Evolutionary conservation across 1,140 invertebrate species (phyloP).

Genomic region (Hirudo medicinalis): DNA sequence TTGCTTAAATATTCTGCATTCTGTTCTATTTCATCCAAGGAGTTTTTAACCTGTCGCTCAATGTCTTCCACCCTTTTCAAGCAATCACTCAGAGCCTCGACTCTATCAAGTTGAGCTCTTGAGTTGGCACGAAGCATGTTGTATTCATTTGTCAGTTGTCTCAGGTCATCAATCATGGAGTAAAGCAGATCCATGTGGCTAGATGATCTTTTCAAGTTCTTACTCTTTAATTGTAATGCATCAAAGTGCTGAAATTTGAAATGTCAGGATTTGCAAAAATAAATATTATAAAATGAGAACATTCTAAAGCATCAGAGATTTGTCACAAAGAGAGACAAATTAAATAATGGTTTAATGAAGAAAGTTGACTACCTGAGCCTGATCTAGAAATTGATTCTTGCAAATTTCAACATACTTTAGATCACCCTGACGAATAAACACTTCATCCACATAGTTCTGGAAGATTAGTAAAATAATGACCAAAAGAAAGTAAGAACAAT

Average conservation of each 20-base stretch:
- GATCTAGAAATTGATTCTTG: slow-evolving; percentile 7
- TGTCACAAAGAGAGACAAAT: neutral
- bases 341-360: neutral
- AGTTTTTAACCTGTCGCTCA: neutral
- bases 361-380: neutral
- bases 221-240: neutral
- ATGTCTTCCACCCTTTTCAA: slow-evolving; percentile 1
- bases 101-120: neutral
- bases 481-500: too few relatives aligned
- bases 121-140: neutral
- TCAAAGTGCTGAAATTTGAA: slow-evolving; percentile 4
- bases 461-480: neutral
- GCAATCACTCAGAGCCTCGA: slow-evolving; percentile 1
- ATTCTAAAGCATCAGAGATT: neutral
- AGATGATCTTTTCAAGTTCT: slow-evolving; percentile 1
- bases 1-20: neutral
- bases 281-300: neutral
- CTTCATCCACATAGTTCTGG: slow-evolving; percentile 9
- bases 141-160: neutral
- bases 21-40: neutral
- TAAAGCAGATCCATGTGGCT: neutral
- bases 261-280: neutral
- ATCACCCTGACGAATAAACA: slow-evolving; percentile 4
- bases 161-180: slow-evolving; percentile 1
- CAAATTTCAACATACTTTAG: slow-evolving; percentile 7